Evolutionary conservation across 2,113 vertebrate genomes (phyloP).

Genomic region (Ancistrus triradiatus): DNA sequence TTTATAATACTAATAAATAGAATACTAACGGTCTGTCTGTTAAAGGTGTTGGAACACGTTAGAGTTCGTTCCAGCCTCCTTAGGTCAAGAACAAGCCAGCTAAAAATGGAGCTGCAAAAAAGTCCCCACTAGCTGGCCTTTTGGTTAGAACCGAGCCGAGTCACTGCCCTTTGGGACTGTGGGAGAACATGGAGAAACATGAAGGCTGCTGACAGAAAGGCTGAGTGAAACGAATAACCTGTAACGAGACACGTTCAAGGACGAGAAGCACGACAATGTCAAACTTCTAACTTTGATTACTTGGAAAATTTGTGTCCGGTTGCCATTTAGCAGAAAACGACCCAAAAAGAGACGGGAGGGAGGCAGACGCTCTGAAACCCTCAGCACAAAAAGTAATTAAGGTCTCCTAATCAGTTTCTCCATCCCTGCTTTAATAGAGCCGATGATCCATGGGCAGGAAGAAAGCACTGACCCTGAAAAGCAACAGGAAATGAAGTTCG

Average conservation of each 20-base stretch:
- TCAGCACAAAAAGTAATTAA: conserved; percentile 41
- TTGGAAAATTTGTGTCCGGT: no score
- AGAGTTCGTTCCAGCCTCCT: no score
- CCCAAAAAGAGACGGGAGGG: neutral
- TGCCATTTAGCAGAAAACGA: neutral
- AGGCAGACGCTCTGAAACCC: conserved; percentile 13
- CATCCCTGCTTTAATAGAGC: conserved; percentile 33
- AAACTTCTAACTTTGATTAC: neutral
- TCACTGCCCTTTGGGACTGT: neutral
- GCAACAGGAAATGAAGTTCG: conserved; percentile 50
- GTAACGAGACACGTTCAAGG: neutral
- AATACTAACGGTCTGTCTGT: no score
- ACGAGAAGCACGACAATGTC: neutral
- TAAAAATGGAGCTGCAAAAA: neutral
- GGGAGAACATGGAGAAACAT: neutral
- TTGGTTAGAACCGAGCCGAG: neutral
- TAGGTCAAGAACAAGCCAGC: neutral
- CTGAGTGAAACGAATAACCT: conserved; percentile 12
- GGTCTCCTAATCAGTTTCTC: conserved; percentile 41
- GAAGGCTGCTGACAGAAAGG: neutral
- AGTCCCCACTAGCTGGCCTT: neutral
- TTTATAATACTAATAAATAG: no score
- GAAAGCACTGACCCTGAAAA: conserved; percentile 43
- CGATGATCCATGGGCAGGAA: conserved; percentile 40
- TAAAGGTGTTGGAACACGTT: neutral